These are phyloP conservation scores for Ostrea denselamellosa DNA, from an alignment of 1,140 invertebrate genomes.

Conservation along the genomic window DNA sequence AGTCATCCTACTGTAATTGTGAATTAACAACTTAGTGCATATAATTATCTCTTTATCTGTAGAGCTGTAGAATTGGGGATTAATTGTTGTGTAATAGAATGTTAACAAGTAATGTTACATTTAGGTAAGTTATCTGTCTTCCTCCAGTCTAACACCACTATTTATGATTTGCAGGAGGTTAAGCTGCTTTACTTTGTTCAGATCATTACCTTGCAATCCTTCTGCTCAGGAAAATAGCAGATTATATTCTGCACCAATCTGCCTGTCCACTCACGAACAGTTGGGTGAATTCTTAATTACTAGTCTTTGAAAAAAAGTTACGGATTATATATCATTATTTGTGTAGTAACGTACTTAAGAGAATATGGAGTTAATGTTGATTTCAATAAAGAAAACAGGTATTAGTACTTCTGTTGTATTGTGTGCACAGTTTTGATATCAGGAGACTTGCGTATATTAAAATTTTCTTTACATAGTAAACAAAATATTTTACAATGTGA, in stretches of 20 bases:
- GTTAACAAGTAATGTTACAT: background rate
- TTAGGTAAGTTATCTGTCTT: background rate
- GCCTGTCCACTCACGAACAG: background rate
- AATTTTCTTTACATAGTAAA: too few species aligned
- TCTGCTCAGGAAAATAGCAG: background rate
- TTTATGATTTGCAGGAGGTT: background rate
- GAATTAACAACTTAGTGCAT: background rate
- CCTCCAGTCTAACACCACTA: background rate
- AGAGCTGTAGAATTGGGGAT: background rate
- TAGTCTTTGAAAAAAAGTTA: constrained; percentile 23
- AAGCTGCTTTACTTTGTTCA: background rate
- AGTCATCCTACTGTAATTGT: too few species aligned
- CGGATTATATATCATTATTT: background rate
- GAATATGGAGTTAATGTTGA: background rate
- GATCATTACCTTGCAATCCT: background rate
- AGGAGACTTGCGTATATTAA: too few species aligned
- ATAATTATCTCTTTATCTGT: background rate
- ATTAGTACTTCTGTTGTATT: background rate
- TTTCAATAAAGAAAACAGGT: background rate
- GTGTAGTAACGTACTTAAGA: background rate
- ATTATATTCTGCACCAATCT: constrained; percentile 31
- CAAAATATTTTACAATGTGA: too few species aligned
- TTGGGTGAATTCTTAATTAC: constrained; percentile 8
- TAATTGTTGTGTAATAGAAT: background rate
- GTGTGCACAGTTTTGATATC: too few species aligned